Percentiles rank a stretch among this genome's conserved stretches.
phyloP scores from a whole-genome alignment of 2,888 invertebrate species.

The Brenthis ino region DNA sequence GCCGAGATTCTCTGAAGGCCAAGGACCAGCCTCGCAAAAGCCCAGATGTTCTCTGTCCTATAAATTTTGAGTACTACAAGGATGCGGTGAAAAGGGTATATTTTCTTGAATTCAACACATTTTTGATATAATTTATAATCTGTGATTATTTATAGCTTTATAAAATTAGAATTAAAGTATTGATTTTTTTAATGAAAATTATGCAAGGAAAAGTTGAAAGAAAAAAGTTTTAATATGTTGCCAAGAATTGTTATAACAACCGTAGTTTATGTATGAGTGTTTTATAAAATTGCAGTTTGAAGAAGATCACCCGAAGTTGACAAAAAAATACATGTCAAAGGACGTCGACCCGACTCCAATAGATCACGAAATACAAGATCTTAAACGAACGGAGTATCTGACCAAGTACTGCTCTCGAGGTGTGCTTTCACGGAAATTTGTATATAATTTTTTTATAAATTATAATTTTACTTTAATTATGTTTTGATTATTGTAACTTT shows the following conservation, averaged over 20 bases:
- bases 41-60: constrained; percentile 65
- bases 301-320: constrained; percentile 61
- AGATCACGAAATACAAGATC: constrained; percentile 66
- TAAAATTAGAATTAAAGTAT: no score
- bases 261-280: no score
- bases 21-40: constrained; percentile 47
- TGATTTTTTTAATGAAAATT: no score
- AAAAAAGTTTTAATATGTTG: no score
- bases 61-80: constrained; percentile 66
- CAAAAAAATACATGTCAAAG: constrained; percentile 61
- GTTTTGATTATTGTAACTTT: no score
- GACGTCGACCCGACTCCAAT: constrained; percentile 68
- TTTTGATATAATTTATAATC: background rate
- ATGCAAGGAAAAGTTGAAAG: no score
- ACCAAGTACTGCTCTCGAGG: constrained; percentile 72
- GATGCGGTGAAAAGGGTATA: constrained; percentile 62
- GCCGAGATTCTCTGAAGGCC: constrained; percentile 60
- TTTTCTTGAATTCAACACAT: background rate
- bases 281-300: constrained; percentile 49
- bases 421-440: constrained; percentile 36
- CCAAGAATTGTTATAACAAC: no score
- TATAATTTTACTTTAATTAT: background rate
- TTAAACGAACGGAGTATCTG: constrained; percentile 71
- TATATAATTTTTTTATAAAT: background rate
- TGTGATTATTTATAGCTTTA: no score